Base-by-base conservation (phyloP, 2,888 invertebrate species). In the Trissoscelio sp. region DNA sequence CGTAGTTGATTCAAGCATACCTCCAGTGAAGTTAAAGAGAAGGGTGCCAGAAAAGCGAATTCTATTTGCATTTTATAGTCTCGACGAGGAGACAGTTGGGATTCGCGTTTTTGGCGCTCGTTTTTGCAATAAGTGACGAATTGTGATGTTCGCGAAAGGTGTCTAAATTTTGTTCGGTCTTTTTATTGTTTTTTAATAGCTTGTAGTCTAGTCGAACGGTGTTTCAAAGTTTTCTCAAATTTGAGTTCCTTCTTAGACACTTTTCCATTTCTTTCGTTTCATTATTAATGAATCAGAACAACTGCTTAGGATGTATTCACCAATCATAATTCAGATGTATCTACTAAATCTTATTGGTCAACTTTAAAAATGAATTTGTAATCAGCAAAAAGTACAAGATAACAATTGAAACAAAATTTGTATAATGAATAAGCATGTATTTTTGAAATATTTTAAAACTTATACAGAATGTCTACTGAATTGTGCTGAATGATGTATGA, bases 71-170 rank as follows among this genome's bases (percentile, higher is more conserved):
- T 80, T 80, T 80, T 62, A 28, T 46, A 57, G 62, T 67, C 24
- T 34, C 11, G 2, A 60, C 6, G 16, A 46, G 3, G 22, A 67
- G 22, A 12, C 24, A 60, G 11, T 12, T 42, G 11, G 6, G 18
- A 69, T 74, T 74, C 64, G 46, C 34, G 3, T 44, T 74, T 69
- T 69, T 62, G 69, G 31, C 37, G 57, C 28, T 64, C 57, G 16
- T 18, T 58, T 62, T 79, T 74, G 48, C 53, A 79, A 66, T 79
- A 74, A 69, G 55, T 62, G 74, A 62, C 48, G 46, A 64, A 44
- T 74, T 74, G 74, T 74, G 62, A 79, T 79, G 48, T 67, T 46
- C 7, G 39, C n/a, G 28, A 79, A 73, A 79, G 28, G 62, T 74
- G 64, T 69, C 39, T 64, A n/a, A n/a, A 48, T 60, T 53, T 6